Base-by-base conservation (phyloP, 2,113 vertebrate species). In the Crocuta crocuta region DNA sequence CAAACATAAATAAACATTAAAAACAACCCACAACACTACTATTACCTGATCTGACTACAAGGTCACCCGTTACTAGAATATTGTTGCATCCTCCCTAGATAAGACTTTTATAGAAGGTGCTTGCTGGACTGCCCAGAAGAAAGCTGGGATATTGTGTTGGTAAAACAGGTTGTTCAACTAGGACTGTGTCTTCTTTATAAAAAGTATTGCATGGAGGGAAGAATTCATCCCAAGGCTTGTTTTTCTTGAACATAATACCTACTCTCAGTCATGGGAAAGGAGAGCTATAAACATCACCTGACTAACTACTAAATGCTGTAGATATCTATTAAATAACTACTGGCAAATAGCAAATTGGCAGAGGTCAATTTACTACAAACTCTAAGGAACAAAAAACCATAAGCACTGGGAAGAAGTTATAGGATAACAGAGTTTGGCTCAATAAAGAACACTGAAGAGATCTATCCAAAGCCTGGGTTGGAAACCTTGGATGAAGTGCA, bases 231-330 rank as follows among this genome's bases (percentile, higher is more conserved):
- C 39, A 13, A 78, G 16, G 16, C 45, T 79, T 94, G 15, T 71
- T 91, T 95, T 91, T 55, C 73, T 90, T 83, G 33, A 92, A 78
- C 33, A 55, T n/a, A 94, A 93, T 53, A 81, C 43, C n/a, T 74
- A 66, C 15, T 79, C 85, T 93, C 16, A 86, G 55, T 95, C n/a
- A 17, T 21, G 16, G n/a, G 82, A 86, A 11, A 96, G 4, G 48
- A 89, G 39, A 74, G 2, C 26, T 80, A 68, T 1, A 86, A 70
- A 78, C 5, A 23, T 89, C 70, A 39, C 1, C 61, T 91, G 26
- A 24, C 21, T 73, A 50, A 68, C n/a, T 82, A 79, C 9, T 10
- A 16, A 35, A 81, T 31, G 31, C 33, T 50, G 19, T 9, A 68
- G 12, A 33, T 68, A 33, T 84, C 33, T 87, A 24, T 24, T 84